These are phyloP conservation scores for Sturnira hondurensis DNA, from an alignment of 2,113 vertebrate genomes.

Conservation along the genomic window DNA sequence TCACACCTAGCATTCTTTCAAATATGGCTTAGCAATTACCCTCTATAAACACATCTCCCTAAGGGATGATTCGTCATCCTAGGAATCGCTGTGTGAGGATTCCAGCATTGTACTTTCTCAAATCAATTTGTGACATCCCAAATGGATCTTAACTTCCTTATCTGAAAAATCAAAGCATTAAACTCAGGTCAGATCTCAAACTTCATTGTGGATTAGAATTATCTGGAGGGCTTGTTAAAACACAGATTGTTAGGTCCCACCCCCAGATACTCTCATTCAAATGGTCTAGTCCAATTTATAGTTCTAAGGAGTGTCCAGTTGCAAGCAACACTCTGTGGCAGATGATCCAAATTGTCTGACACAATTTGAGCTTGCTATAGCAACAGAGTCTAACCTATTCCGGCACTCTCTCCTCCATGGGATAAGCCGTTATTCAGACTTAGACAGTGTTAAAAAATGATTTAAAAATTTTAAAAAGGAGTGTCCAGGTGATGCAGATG, in stretches of 20 bases:
- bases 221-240: background rate
- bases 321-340: too few species aligned
- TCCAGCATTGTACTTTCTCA: background rate
- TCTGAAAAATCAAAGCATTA: slow-evolving; percentile 26
- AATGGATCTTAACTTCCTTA: background rate
- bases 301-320: background rate
- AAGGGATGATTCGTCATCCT: background rate
- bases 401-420: too few species aligned
- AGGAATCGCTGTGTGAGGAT: background rate
- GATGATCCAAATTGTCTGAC: too few species aligned
- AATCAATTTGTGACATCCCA: background rate
- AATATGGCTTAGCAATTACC: slow-evolving; percentile 6
- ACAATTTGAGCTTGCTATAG: too few species aligned
- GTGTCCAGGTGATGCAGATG: background rate
- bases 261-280: background rate
- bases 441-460: too few species aligned
- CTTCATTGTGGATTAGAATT: background rate
- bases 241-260: background rate
- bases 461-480: too few species aligned
- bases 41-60: slow-evolving; percentile 8
- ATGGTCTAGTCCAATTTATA: background rate
- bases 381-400: too few species aligned
- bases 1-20: background rate
- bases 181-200: background rate
- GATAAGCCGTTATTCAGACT: too few species aligned